A percentile compares a stretch with the other conserved stretches of the same genome.
phyloP scores from a whole-genome alignment of 2,888 invertebrate species.

The Eupsilia transversa region DNA sequence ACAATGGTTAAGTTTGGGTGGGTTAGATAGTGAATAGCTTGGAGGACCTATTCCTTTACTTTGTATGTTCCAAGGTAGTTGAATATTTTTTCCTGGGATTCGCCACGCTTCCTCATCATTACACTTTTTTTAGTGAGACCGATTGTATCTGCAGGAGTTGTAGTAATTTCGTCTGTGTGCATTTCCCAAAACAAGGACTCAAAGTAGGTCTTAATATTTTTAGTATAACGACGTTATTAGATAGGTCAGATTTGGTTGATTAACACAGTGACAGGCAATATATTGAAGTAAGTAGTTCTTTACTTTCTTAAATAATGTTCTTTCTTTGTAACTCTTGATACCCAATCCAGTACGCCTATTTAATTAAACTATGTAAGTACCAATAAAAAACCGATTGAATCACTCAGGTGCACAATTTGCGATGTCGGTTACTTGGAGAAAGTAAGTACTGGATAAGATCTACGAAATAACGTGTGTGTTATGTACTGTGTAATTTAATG shows the following conservation, averaged over 20 bases:
- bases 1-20: background rate
- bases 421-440: conserved; percentile 49
- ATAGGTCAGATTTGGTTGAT: background rate
- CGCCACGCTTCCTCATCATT: background rate
- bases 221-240: background rate
- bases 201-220: background rate
- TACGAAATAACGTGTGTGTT: conserved; percentile 34
- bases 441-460: conserved; percentile 53
- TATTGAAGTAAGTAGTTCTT: background rate
- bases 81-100: background rate
- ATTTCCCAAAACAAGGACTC: background rate
- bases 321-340: conserved; percentile 7
- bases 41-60: too few species aligned
- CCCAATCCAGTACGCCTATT: conserved; percentile 37
- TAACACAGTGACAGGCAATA: background rate
- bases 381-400: conserved; percentile 55
- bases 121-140: background rate
- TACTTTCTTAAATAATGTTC: conserved; percentile 23
- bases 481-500: conserved; percentile 22
- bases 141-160: background rate
- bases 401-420: conserved; percentile 56
- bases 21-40: background rate
- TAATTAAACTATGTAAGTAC: conserved; percentile 47
- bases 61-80: too few species aligned
- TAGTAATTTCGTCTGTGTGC: background rate